Evolutionary conservation across 2,888 invertebrate genomes (phyloP).

Genomic region (Andrena dorsata): DNA sequence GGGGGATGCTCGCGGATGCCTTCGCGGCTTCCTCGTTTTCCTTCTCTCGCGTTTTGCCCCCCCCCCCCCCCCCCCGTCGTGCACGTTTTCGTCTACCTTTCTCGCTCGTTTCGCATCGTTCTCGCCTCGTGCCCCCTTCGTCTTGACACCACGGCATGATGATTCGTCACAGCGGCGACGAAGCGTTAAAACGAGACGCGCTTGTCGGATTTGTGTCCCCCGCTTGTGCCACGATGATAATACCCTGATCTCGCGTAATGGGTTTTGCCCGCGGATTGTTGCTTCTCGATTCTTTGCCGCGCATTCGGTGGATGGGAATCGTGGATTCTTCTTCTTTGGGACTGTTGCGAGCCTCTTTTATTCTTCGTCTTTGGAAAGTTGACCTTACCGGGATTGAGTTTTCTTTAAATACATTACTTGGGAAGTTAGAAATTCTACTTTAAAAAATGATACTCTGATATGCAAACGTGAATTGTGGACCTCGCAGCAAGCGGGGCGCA

Average conservation of each 20-base stretch:
- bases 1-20: slow-evolving; percentile 19
- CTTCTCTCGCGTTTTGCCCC: slow-evolving; percentile 3
- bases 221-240: slow-evolving; percentile 48
- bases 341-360: not conserved
- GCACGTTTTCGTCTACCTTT: not conserved
- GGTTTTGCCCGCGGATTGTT: slow-evolving; percentile 33
- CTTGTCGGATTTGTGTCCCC: slow-evolving; percentile 54
- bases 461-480: too few species aligned
- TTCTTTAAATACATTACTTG: too few species aligned
- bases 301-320: not conserved
- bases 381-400: too few species aligned
- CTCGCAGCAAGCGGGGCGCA: too few species aligned
- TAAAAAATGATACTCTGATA: too few species aligned
- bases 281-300: slow-evolving; percentile 28
- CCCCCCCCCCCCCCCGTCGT: not conserved
- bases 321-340: slow-evolving; percentile 1
- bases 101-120: not conserved
- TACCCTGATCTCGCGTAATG: slow-evolving; percentile 49
- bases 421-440: too few species aligned
- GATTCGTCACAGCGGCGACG: slow-evolving; percentile 47
- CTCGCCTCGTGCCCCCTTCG: not conserved
- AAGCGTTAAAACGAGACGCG: slow-evolving; percentile 59
- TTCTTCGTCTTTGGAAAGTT: too few species aligned
- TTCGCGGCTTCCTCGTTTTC: slow-evolving; percentile 19
- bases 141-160: not conserved